Conservation (phyloP, 2,113 vertebrate species). For the Syngnathoides biaculeatus region DNA sequence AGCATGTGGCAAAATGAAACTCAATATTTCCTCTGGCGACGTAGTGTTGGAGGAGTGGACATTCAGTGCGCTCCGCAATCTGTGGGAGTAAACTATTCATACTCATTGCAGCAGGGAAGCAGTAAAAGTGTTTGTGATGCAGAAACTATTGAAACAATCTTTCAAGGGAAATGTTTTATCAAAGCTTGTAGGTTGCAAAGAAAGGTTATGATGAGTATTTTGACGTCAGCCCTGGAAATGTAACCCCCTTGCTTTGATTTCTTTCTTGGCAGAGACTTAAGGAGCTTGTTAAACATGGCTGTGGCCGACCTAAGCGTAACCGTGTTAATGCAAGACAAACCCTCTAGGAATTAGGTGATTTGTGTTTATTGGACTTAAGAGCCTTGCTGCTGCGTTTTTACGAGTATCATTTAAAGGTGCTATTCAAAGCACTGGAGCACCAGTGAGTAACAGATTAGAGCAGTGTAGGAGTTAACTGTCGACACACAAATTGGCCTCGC, state of each 20-base stretch:
- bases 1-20: slow-evolving; percentile 28
- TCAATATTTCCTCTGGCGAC: slow-evolving; percentile 18
- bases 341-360: slow-evolving; percentile 51
- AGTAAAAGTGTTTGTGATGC: slow-evolving; percentile 25
- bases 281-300: slow-evolving; percentile 53
- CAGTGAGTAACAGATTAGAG: background rate
- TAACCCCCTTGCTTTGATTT: slow-evolving; percentile 32
- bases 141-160: slow-evolving; percentile 26
- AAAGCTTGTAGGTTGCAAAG: slow-evolving; percentile 38
- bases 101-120: slow-evolving; percentile 22
- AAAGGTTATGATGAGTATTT: background rate
- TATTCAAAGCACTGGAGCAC: background rate
- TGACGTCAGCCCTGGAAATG: slow-evolving; percentile 3
- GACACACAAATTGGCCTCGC: slow-evolving; percentile 37
- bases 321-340: slow-evolving; percentile 45
- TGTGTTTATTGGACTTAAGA: slow-evolving; percentile 48
- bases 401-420: slow-evolving; percentile 10
- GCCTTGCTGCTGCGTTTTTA: slow-evolving; percentile 30
- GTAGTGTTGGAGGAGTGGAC: slow-evolving; percentile 23
- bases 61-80: slow-evolving; percentile 8
- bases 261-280: slow-evolving; percentile 37
- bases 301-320: slow-evolving; percentile 38
- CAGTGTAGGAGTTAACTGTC: slow-evolving; percentile 8
- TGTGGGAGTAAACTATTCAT: slow-evolving; percentile 36
- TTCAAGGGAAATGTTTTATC: slow-evolving; percentile 16